These are phyloP conservation scores for Phrynocephalus guinanensis DNA, from an alignment of 2,797 vertebrate species.

Conservation along the genomic window DNA sequence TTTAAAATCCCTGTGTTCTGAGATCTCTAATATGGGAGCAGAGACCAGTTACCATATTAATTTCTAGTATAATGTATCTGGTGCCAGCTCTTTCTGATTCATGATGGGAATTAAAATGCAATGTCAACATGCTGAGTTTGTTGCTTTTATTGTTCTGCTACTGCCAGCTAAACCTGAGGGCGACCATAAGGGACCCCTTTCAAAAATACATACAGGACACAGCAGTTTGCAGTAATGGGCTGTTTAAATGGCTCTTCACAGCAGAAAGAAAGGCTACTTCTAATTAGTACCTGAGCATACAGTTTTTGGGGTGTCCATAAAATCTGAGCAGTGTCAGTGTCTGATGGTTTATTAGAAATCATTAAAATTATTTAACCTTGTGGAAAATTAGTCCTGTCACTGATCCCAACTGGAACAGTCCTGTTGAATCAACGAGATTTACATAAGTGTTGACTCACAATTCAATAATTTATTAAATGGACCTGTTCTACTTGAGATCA, in stretches of 20 bases:
- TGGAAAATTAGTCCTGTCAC: neutral
- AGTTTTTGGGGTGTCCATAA: neutral
- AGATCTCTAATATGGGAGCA: neutral
- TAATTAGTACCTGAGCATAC: conserved; percentile 14
- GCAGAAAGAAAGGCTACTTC: conserved; percentile 26
- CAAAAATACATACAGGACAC: conserved; percentile 6
- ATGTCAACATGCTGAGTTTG: neutral
- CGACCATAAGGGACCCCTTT: neutral
- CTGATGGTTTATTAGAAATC: neutral
- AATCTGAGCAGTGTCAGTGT: neutral
- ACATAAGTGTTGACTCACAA: no score
- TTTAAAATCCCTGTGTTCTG: neutral
- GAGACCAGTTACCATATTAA: neutral
- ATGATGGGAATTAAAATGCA: neutral
- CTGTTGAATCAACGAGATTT: no score
- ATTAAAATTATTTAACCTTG: neutral
- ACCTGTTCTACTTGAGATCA: no score
- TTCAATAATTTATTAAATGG: no score
- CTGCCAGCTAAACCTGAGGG: neutral
- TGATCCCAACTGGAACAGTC: no score
- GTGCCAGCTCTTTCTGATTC: neutral
- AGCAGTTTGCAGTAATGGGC: conserved; percentile 13
- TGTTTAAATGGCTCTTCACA: conserved; percentile 44
- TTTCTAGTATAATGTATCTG: neutral
- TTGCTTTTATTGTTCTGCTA: neutral